phyloP scores from a whole-genome alignment of 2,797 vertebrate genomes.

The Macrochelys suwanniensis region DNA sequence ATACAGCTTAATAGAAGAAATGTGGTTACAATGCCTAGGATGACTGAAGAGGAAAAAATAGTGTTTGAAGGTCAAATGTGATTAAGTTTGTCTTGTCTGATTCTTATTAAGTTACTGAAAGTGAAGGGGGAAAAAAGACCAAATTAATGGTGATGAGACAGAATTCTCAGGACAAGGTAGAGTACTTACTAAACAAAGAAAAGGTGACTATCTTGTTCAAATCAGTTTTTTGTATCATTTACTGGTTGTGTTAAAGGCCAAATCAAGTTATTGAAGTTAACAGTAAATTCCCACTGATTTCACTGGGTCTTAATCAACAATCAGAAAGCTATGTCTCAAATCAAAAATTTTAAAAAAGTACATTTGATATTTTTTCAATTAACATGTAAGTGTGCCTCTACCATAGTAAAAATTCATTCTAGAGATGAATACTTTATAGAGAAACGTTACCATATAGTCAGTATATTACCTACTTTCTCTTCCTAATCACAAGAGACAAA shows the following conservation, averaged over 20 bases:
- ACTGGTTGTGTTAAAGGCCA: not conserved
- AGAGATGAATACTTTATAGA: constrained; percentile 52
- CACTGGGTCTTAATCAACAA: not conserved
- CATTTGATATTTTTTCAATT: constrained; percentile 2
- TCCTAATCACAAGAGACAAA: constrained; percentile 59
- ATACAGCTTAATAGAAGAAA: not conserved
- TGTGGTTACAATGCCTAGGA: not conserved
- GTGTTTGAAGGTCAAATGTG: not conserved
- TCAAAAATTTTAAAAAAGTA: not conserved
- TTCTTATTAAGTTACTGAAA: not conserved
- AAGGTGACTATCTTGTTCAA: not conserved
- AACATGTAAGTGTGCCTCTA: not conserved
- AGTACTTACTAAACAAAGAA: not conserved
- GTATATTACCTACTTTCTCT: constrained; percentile 29
- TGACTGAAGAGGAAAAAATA: accelerated
- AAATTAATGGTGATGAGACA: constrained; percentile 10
- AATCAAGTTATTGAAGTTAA: not conserved
- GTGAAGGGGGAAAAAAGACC: not conserved
- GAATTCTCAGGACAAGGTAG: not conserved
- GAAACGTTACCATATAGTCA: not conserved
- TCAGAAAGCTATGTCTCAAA: not conserved
- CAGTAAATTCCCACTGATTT: not conserved
- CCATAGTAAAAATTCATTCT: constrained; percentile 20
- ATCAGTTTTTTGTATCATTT: not conserved
- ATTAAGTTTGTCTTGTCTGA: not conserved